Percentiles rank a stretch among this genome's conserved stretches.
Evolutionary conservation across 2,113 vertebrate species (phyloP).

Genomic region (Sturnira hondurensis): DNA sequence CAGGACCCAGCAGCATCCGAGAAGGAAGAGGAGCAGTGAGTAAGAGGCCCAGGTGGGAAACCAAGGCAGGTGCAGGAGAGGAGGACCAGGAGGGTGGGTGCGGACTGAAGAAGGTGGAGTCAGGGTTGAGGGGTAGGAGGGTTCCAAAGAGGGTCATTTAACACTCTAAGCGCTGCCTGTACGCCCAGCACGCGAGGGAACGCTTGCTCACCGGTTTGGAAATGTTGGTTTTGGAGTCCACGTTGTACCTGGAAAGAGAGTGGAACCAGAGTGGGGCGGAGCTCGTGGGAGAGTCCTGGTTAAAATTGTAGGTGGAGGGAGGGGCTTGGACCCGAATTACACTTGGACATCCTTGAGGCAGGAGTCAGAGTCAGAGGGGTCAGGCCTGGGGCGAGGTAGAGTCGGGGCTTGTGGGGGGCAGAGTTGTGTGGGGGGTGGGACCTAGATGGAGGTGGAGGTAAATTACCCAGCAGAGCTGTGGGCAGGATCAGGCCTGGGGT

Average conservation of each 20-base stretch:
- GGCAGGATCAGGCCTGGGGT: not conserved
- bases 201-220: conserved; percentile 91
- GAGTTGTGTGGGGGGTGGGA: not conserved
- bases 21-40: conserved; percentile 54
- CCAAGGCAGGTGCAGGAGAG: not conserved
- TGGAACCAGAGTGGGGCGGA: not conserved
- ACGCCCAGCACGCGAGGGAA: not conserved
- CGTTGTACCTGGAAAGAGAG: conserved; percentile 89
- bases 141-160: not conserved
- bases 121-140: not conserved
- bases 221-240: conserved; percentile 95
- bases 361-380: not conserved
- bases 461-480: not conserved
- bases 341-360: not conserved
- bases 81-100: not conserved
- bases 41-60: not conserved
- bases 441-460: not conserved
- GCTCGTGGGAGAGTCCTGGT: not conserved
- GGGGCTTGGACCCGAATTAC: not conserved
- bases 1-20: conserved; percentile 19
- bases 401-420: not conserved
- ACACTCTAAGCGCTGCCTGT: not conserved
- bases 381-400: not conserved
- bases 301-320: not conserved
- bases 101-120: not conserved